These are phyloP conservation scores for Phaethornis superciliosus DNA, from an alignment of 2,113 vertebrate genomes.

Conservation along the genomic window DNA sequence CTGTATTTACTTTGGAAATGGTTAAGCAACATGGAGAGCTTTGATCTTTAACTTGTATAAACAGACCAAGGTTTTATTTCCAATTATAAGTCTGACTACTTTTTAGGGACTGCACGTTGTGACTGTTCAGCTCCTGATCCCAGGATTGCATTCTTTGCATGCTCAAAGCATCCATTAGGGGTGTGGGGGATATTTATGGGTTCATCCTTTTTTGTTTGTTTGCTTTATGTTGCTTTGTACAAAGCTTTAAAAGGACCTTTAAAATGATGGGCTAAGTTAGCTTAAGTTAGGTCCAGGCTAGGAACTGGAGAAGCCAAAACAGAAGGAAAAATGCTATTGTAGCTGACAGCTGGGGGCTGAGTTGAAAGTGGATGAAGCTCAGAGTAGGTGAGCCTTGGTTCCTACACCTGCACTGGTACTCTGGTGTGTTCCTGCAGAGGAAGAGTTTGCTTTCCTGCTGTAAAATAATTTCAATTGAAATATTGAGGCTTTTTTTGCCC, in stretches of 20 bases:
- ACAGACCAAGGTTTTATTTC: slow-evolving; percentile 23
- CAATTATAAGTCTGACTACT: background rate
- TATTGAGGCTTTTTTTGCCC: background rate
- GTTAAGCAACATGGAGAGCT: slow-evolving; percentile 40
- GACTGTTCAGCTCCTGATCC: background rate
- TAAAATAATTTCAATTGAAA: background rate
- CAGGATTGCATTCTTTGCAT: background rate
- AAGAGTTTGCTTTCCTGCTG: background rate
- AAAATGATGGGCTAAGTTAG: background rate
- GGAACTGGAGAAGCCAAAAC: background rate
- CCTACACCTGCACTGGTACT: background rate
- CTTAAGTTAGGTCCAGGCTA: background rate
- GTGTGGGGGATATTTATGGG: background rate
- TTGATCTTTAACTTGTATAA: slow-evolving; percentile 37
- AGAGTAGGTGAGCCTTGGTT: background rate
- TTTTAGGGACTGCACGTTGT: background rate
- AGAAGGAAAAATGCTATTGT: background rate
- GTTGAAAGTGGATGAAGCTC: background rate
- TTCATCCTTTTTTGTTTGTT: background rate
- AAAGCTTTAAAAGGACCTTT: background rate
- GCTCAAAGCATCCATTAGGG: background rate
- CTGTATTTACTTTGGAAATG: slow-evolving; percentile 24
- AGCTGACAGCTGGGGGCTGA: background rate
- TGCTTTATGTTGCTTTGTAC: background rate
- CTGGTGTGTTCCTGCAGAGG: background rate